Evolutionary conservation across 2,113 vertebrate genomes (phyloP), one percentile per base, ranked within the genome.

Genomic region (Thomomys bottae): DNA sequence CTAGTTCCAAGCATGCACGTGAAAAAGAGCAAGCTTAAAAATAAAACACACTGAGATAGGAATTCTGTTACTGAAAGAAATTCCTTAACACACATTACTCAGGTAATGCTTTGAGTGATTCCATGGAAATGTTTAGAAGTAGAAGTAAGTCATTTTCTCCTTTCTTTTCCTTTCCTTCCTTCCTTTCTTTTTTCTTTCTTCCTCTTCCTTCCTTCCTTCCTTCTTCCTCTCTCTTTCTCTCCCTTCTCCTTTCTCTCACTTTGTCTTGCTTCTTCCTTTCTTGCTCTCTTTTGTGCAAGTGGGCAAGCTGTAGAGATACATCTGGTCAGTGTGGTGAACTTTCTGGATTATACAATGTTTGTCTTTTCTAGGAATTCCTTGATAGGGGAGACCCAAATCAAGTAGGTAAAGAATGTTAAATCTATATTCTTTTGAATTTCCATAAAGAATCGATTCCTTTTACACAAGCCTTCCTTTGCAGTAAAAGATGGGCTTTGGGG

Each of bases 41-140:
- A 95, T 85, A 93, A 93, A 94, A 89, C 34, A 76, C 72, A 82
- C 67, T 80, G 61, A 93, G 34, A 80, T 45, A 71, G 90, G 93
- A 84, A 95, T 89, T 95, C 95, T 97, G 82, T 73, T 85, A 73
- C 86, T 82, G 81, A 94, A 85, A 93, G 96, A 95, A 93, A 95
- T 90, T 84, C 92, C 92, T 95, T 93, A 92, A 70, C 75, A 91
- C 61, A 8, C 36, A 67, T 87, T 73, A 85, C 42, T 89, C 42
- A 87, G 75, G 68, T 89, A 93, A 90, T 91, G 32, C 75, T 94
- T 84, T 82, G 64, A 80, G 3, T 67, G 63, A 89, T 72, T 81
- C 66, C 18, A 76, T 83, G 72, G 76, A 84, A 49, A 54, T 66
- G 66, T 95, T 92, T 68, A 87, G 64, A 81, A 64, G 49, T 87